Evolutionary conservation across 2,113 vertebrate genomes (phyloP), one percentile per base, ranked within the genome.

Genomic region (Polypterus senegalus): DNA sequence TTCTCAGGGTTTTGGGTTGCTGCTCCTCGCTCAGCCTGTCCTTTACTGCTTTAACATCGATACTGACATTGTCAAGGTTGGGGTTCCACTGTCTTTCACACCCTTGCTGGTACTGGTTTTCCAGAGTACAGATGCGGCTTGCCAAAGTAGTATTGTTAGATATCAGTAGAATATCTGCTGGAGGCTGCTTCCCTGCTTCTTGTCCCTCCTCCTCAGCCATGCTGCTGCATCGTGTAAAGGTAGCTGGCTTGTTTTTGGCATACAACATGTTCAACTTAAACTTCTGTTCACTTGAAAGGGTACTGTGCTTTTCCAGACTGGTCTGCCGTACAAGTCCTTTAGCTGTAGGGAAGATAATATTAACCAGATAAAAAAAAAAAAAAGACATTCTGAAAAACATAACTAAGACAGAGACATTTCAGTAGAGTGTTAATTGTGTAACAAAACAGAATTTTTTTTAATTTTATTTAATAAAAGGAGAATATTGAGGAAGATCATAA

Each of bases 261-360:
- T 82, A 90, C 1, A 90, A 77, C 84, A 86, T 87, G 71, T 90
- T 84, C 67, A 88, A 54, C 73, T 85, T 70, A 55, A 89, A 87
- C 74, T 79, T 88, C 65, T 70, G 83, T 63, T 88, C 79, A 0
- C 66, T 73, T 58, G 86, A 89, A 62, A 88, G 74, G 48, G 84
- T 76, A 69, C 81, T 81, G 75, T 72, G 70, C 61, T 79, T 82
- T 27, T 83, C 78, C 0, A 66, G 44, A 3, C 60, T 6, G 7
- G 77, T 74, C 6, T 0, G 61, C 3, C 0, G 64, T 69, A 72
- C 64, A 4, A 72, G 43, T 57, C 1, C 43, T 49, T 65, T 70
- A 54, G 72, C 84, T 82, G 69, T 3, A 57, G 54, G 53, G 7
- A 57, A 4, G 43, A 27, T 27, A 27, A 27, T 27, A 27, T 27